These are phyloP conservation scores for Laothoe populi DNA, from an alignment of 2,888 invertebrate species.

Conservation along the genomic window DNA sequence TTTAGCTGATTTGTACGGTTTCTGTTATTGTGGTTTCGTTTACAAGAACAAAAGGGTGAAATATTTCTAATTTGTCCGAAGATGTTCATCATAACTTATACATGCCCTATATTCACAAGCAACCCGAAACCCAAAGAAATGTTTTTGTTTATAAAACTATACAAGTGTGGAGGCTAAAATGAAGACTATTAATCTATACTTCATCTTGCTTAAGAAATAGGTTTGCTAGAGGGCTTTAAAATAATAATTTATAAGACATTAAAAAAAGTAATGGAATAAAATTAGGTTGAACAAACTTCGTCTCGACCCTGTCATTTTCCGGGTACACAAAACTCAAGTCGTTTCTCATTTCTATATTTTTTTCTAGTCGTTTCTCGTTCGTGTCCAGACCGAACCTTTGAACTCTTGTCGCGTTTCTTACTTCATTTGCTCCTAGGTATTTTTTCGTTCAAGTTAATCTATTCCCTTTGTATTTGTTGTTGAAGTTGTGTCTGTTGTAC, in stretches of 20 bases:
- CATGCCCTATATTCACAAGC: conserved; percentile 41
- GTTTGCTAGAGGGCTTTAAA: background rate
- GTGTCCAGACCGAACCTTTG: conserved; percentile 38
- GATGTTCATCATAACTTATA: conserved; percentile 59
- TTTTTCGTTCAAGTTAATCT: conserved; percentile 38
- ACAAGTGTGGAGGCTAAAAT: background rate
- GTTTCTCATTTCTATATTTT: conserved; percentile 43
- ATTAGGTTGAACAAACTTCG: conserved; percentile 37
- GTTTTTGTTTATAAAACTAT: conserved; percentile 33
- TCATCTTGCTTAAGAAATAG: background rate
- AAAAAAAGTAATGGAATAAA: conserved; percentile 34
- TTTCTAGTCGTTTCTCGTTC: conserved; percentile 39
- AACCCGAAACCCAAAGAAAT: conserved; percentile 43
- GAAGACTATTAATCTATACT: background rate
- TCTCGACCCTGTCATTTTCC: conserved; percentile 33
- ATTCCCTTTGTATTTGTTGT: conserved; percentile 36
- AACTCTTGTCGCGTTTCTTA: conserved; percentile 38
- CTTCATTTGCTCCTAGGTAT: conserved; percentile 40
- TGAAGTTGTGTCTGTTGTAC: conserved; percentile 31
- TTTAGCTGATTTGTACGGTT: conserved; percentile 75
- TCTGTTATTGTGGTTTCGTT: conserved; percentile 69
- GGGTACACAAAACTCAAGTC: conserved; percentile 34
- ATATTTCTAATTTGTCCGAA: conserved; percentile 66
- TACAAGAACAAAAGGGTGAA: conserved; percentile 63
- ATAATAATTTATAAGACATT: conserved; percentile 18